Percentiles rank a stretch among this genome's conserved stretches.
Evolutionary conservation across 92 coral and sea anemone species (phyloP).

Genomic region (Umimayanthus chanpuru): DNA sequence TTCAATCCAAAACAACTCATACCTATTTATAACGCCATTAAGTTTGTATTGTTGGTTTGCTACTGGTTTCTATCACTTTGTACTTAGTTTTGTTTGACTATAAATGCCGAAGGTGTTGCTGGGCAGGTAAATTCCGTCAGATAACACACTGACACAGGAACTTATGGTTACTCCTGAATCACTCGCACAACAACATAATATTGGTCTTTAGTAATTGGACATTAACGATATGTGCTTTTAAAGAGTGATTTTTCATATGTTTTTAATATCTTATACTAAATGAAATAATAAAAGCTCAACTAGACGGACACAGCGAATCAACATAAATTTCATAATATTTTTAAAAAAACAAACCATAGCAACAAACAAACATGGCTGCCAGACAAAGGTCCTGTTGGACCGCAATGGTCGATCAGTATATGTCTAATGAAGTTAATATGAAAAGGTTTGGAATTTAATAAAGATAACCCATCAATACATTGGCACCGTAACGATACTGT

Average conservation of each 20-base stretch:
- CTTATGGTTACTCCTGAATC: background rate
- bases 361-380: constrained; percentile 18
- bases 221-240: no score
- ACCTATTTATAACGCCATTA: background rate
- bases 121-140: background rate
- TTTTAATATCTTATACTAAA: no score
- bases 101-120: background rate
- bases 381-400: background rate
- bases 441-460: background rate
- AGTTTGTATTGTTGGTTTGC: background rate
- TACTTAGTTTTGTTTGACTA: background rate
- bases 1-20: background rate
- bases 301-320: background rate
- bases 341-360: constrained; percentile 20
- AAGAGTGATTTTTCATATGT: background rate
- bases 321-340: background rate
- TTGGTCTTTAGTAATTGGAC: background rate
- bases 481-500: background rate
- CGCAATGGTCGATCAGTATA: no score
- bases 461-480: background rate
- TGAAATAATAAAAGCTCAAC: background rate
- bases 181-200: background rate
- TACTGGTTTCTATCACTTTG: background rate
- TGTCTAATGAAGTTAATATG: background rate
- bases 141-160: background rate